Percentiles rank a stretch among this genome's conserved stretches.
These are phyloP conservation scores for Selenia dentaria DNA, from an alignment of 2,888 invertebrate genomes.

Conservation along the genomic window DNA sequence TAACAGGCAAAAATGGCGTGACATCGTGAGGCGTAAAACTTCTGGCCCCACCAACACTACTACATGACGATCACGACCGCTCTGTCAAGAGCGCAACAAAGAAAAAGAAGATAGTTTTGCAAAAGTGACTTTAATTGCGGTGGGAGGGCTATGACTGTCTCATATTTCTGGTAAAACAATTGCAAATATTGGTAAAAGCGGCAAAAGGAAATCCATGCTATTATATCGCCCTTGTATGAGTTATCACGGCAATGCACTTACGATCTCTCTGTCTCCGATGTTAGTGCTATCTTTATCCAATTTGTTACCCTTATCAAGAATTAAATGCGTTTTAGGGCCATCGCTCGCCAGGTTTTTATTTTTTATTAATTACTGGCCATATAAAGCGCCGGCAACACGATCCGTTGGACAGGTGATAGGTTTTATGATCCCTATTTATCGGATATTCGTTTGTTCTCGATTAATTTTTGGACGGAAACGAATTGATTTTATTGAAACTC, in stretches of 20 bases:
- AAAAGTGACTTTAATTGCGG: too few relatives aligned
- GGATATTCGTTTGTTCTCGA: constrained; percentile 67
- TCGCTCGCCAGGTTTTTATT: constrained; percentile 66
- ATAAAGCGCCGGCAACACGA: constrained; percentile 56
- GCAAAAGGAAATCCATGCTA: constrained; percentile 55
- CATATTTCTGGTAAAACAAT: too few relatives aligned
- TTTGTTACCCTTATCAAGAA: constrained; percentile 84
- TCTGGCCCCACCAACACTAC: too few relatives aligned
- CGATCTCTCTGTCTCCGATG: constrained; percentile 78
- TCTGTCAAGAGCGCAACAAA: too few relatives aligned
- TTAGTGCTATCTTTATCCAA: constrained; percentile 81
- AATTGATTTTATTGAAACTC: constrained; percentile 37
- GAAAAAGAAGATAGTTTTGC: too few relatives aligned
- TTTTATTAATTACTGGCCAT: constrained; percentile 76
- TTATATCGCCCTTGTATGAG: constrained; percentile 55
- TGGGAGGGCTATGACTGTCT: too few relatives aligned
- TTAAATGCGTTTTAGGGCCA: constrained; percentile 82
- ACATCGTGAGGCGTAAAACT: too few relatives aligned
- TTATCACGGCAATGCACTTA: constrained; percentile 83
- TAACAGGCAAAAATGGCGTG: too few relatives aligned
- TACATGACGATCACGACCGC: too few relatives aligned
- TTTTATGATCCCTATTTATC: constrained; percentile 73
- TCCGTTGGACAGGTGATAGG: constrained; percentile 68
- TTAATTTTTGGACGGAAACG: constrained; percentile 49
- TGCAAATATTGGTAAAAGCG: too few relatives aligned